phyloP scores from a whole-genome alignment of 2,113 vertebrate species.

The Galeopterus variegatus region DNA sequence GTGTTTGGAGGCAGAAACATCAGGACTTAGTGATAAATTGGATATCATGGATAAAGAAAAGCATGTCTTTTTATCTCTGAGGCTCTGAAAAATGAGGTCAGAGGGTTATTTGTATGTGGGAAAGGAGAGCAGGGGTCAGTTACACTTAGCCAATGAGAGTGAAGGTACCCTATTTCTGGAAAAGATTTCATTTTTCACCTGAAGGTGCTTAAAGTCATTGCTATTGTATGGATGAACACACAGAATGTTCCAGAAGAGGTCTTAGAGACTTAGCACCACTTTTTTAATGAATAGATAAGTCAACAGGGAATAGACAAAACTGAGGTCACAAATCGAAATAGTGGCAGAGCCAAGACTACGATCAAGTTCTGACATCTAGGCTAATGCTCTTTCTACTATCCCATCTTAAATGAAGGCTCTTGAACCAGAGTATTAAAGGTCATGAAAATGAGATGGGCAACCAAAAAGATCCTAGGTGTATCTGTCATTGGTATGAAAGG shows the following conservation, averaged over 20 bases:
- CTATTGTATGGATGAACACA: background rate
- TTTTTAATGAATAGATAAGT: background rate
- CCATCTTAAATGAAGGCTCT: background rate
- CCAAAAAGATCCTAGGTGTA: background rate
- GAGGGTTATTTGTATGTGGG: background rate
- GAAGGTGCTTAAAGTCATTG: background rate
- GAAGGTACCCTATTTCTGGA: background rate
- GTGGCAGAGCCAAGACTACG: background rate
- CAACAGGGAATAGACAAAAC: background rate
- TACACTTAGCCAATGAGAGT: background rate
- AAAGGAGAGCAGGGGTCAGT: background rate
- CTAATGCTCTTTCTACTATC: background rate
- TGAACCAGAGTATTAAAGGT: background rate
- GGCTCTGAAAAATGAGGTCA: slow-evolving; percentile 22
- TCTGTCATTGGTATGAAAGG: background rate
- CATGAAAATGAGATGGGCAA: background rate
- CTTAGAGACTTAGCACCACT: background rate
- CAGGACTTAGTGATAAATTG: background rate
- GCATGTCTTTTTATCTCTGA: background rate
- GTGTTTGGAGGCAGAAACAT: background rate
- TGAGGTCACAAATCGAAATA: background rate
- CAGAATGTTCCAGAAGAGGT: background rate
- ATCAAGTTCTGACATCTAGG: background rate
- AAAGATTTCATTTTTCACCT: slow-evolving; percentile 15
- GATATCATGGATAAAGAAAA: background rate